Conservation (phyloP, 2,797 vertebrate genomes). For the Tangara arthus region DNA sequence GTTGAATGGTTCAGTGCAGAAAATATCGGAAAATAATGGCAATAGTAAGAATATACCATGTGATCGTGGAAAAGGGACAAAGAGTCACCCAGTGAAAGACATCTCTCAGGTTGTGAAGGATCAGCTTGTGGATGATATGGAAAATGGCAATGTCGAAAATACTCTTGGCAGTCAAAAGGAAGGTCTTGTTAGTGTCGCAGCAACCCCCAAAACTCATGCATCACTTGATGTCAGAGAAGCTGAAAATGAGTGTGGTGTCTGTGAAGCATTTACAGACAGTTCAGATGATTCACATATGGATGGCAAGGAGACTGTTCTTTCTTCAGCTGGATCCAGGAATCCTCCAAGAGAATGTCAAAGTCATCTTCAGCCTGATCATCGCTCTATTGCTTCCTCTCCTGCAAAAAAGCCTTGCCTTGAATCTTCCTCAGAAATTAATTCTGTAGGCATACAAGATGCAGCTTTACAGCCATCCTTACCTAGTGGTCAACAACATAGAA, state of each 20-base stretch:
- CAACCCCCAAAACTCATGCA: conserved; percentile 74
- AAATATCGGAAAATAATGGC: conserved; percentile 76
- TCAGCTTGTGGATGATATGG: conserved; percentile 88
- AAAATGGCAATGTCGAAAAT: conserved; percentile 92
- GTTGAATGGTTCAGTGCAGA: conserved; percentile 74
- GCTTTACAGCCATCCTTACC: conserved; percentile 21
- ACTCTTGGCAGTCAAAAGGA: conserved; percentile 72
- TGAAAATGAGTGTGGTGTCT: conserved; percentile 69
- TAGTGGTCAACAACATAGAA: not conserved
- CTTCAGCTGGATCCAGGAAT: not conserved
- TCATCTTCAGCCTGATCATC: conserved; percentile 49
- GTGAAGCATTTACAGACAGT: conserved; percentile 62
- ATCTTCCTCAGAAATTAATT: conserved; percentile 29
- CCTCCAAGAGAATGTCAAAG: conserved; percentile 56
- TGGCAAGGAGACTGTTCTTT: conserved; percentile 51
- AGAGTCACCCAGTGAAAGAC: conserved; percentile 65
- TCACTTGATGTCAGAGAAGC: conserved; percentile 72
- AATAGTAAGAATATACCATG: conserved; percentile 67
- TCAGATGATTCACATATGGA: conserved; percentile 58
- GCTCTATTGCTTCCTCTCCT: not conserved
- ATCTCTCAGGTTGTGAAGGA: conserved; percentile 66
- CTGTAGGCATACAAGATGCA: conserved; percentile 3
- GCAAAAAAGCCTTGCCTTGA: conserved; percentile 62
- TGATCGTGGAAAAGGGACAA: conserved; percentile 63
- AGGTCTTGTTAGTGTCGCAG: conserved; percentile 72